phyloP scores from a whole-genome alignment of 2,888 invertebrate species.

The Empis livida region DNA sequence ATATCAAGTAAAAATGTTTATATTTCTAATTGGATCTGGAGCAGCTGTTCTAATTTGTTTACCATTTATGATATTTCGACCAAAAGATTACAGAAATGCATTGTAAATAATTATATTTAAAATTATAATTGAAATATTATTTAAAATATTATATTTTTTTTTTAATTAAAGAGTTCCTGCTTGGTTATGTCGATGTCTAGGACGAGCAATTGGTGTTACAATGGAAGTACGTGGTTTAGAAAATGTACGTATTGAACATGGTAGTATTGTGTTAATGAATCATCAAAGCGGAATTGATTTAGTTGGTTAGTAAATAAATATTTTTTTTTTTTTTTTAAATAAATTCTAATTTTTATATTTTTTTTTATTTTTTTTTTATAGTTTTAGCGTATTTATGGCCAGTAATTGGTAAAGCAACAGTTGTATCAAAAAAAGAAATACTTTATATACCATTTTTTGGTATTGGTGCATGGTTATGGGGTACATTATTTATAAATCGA shows the following conservation, averaged over 20 bases:
- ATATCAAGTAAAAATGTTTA: slow-evolving; percentile 55
- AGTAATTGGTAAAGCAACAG: slow-evolving; percentile 62
- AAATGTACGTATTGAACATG: slow-evolving; percentile 58
- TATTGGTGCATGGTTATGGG: slow-evolving; percentile 74
- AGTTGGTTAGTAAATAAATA: slow-evolving; percentile 45
- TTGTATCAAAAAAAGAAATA: slow-evolving; percentile 72
- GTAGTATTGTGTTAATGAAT: slow-evolving; percentile 72
- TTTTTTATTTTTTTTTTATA: slow-evolving; percentile 23
- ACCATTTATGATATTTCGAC: slow-evolving; percentile 61
- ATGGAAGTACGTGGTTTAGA: slow-evolving; percentile 63
- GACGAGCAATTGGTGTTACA: slow-evolving; percentile 46
- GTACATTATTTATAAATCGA: slow-evolving; percentile 77
- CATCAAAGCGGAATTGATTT: slow-evolving; percentile 83
- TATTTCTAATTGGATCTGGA: slow-evolving; percentile 49
- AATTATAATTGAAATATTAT: neutral
- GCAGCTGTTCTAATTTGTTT: slow-evolving; percentile 48
- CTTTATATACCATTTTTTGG: slow-evolving; percentile 76
- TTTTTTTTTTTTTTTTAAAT: neutral
- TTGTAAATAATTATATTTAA: slow-evolving; percentile 48
- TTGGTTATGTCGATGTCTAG: slow-evolving; percentile 42
- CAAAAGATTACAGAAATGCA: slow-evolving; percentile 62
- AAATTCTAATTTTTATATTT: neutral
- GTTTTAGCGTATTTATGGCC: slow-evolving; percentile 73
- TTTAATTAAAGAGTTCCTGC: slow-evolving; percentile 52
- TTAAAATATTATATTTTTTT: slow-evolving; percentile 4